phyloP scores from a whole-genome alignment of 2,113 vertebrate species.

The Prionailurus bengalensis region DNA sequence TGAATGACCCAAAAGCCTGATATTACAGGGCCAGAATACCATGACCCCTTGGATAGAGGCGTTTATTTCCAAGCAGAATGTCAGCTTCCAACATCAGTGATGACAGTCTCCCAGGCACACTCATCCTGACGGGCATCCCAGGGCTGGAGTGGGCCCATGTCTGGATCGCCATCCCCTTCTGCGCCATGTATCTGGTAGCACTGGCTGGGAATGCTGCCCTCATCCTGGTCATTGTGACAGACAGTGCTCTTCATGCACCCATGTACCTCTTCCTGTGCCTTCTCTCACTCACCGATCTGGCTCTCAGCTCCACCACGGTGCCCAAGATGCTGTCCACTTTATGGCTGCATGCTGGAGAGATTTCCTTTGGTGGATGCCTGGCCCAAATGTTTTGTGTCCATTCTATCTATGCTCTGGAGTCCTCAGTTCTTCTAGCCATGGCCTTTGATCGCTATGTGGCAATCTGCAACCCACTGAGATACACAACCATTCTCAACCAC shows the following conservation, averaged over 20 bases:
- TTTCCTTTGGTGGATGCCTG: constrained; percentile 80
- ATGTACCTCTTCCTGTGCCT: constrained; percentile 81
- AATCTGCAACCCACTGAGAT: constrained; percentile 81
- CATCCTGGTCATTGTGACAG: constrained; percentile 55
- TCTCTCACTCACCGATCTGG: constrained; percentile 76
- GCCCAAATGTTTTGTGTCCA: constrained; percentile 85
- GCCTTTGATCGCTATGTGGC: constrained; percentile 80
- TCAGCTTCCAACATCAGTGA: constrained; percentile 63
- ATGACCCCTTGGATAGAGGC: neutral
- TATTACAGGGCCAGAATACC: neutral
- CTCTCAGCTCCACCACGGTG: constrained; percentile 80
- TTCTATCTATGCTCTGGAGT: constrained; percentile 80
- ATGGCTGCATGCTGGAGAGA: constrained; percentile 72
- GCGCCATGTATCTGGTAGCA: constrained; percentile 67
- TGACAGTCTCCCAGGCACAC: neutral
- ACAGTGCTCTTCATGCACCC: constrained; percentile 66
- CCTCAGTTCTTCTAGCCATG: constrained; percentile 80
- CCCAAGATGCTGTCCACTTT: constrained; percentile 76
- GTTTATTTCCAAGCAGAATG: neutral
- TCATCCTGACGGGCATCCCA: constrained; percentile 73
- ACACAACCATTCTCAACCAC: constrained; percentile 44
- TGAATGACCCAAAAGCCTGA: neutral
- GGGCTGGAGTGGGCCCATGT: constrained; percentile 62
- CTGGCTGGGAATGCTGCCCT: constrained; percentile 73
- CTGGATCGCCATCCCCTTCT: constrained; percentile 78